Evolutionary conservation across 2,797 vertebrate species (phyloP).

Genomic region (Pseudotriccus pelzelni): DNA sequence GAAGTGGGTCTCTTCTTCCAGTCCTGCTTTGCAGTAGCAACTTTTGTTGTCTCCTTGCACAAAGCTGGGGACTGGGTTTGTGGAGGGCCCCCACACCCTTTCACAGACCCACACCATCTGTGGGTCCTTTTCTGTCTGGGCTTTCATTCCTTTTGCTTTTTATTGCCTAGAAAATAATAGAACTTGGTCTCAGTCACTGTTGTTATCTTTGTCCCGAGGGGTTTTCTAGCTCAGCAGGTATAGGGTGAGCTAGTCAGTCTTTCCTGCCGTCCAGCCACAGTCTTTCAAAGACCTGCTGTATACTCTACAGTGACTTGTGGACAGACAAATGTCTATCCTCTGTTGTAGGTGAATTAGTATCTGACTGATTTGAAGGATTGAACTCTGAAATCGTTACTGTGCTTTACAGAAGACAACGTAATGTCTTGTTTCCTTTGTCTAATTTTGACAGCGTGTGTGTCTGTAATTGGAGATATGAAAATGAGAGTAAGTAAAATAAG

Average conservation of each 20-base stretch:
- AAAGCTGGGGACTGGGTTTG: fast-evolving
- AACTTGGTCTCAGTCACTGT: background rate
- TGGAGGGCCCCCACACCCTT: background rate
- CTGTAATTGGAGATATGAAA: conserved; percentile 12
- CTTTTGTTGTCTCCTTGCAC: background rate
- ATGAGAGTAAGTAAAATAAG: background rate
- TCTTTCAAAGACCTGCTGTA: background rate
- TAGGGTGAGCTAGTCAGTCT: background rate
- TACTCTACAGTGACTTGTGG: background rate
- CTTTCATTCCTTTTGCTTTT: background rate
- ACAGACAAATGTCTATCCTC: background rate
- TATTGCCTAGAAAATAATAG: background rate
- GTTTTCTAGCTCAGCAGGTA: background rate
- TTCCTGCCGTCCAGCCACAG: background rate
- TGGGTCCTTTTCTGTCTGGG: background rate
- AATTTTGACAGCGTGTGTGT: background rate
- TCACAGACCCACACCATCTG: fast-evolving
- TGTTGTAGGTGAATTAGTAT: background rate
- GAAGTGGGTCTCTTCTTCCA: background rate
- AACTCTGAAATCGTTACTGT: background rate
- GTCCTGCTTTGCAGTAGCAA: background rate
- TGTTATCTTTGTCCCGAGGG: background rate
- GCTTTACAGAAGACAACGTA: background rate
- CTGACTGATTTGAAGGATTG: background rate
- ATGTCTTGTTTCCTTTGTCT: background rate